phyloP scores from a whole-genome alignment of 2,888 invertebrate genomes.

The Xanthorhoe designata region DNA sequence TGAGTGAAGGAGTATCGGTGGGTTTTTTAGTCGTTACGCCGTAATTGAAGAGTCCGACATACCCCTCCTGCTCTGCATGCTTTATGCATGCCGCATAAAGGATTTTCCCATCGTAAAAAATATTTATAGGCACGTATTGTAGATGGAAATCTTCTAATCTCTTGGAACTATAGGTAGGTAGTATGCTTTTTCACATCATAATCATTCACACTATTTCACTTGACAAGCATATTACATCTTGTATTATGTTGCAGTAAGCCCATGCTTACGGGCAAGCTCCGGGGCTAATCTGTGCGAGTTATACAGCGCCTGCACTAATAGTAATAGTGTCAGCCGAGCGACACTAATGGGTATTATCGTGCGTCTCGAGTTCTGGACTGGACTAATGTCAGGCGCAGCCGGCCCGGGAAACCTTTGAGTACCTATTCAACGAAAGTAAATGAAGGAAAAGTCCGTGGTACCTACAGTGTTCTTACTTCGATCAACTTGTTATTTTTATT shows the following conservation, averaged over 20 bases:
- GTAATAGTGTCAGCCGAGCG: slow-evolving; percentile 20
- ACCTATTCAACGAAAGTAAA: background rate
- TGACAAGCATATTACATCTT: background rate
- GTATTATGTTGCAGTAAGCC: background rate
- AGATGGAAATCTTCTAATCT: no score
- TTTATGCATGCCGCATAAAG: no score
- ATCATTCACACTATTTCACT: background rate
- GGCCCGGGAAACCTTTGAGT: background rate
- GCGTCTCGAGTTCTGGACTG: slow-evolving; percentile 10
- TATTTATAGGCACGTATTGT: no score
- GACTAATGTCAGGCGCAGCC: slow-evolving; percentile 16
- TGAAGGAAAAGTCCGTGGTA: background rate
- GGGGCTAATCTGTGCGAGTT: slow-evolving; percentile 14
- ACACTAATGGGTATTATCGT: slow-evolving; percentile 21
- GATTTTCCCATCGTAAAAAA: no score
- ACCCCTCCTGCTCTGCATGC: no score
- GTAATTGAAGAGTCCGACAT: no score
- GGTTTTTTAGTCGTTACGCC: no score
- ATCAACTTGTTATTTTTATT: no score
- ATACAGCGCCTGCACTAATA: slow-evolving; percentile 13
- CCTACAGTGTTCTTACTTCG: no score
- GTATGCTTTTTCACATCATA: no score
- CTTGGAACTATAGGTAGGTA: no score
- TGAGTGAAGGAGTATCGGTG: no score
- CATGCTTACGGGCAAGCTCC: slow-evolving; percentile 6